Base-by-base conservation (phyloP, 2,113 vertebrate species). In the Perccottus glenii region DNA sequence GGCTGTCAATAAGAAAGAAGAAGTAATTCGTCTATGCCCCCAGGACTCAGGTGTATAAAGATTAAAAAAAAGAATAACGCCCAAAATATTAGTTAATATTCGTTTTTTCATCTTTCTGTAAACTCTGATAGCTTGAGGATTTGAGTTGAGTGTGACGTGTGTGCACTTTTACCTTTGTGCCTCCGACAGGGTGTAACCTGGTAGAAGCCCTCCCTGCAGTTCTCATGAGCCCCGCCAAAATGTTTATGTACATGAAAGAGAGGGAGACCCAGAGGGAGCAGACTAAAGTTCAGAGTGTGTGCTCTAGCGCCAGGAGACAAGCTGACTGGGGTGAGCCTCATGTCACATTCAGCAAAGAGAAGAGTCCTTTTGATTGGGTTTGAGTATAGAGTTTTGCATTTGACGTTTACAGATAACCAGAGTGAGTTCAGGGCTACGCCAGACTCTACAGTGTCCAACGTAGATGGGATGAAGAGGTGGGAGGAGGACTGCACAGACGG, bases 241-340 rank as follows among this genome's bases (percentile, higher is more conserved):
- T 90, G 38, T 94, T 95, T 65, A 48, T 86, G 9, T 79, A 68
- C 6, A 27, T 94, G 6, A 94, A 95, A 80, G 60, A 15, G 65
- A 86, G 81, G 2, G 33, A 86, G 58, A 60, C 2, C 40, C 69
- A 47, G 77, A 12, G 57, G 60, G 9, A 40, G 33, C 9, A 36
- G 43, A 0, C 12, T 42, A 9, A 65, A 4, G 33, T 7, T 38
- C 6, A 11, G 36, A 0, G 42, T 32, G 35, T 5, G 50, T 19
- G 14, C 52, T 56, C 35, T 14, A 69, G 44, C 56, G 70, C 27
- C 0, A 57, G 51, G 36, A 27, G 70, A 9, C 38, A 57, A 32
- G 16, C 67, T 7, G 36, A 43, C 1, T 10, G 65, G 82, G 75
- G 36, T 70, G 72, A 27, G 19, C 19, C 19, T 27, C 3, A 3